A percentile compares a stretch with the other conserved stretches of the same genome.
Evolutionary conservation across 2,888 invertebrate genomes (phyloP).

Genomic region (Crepidodera aurea): DNA sequence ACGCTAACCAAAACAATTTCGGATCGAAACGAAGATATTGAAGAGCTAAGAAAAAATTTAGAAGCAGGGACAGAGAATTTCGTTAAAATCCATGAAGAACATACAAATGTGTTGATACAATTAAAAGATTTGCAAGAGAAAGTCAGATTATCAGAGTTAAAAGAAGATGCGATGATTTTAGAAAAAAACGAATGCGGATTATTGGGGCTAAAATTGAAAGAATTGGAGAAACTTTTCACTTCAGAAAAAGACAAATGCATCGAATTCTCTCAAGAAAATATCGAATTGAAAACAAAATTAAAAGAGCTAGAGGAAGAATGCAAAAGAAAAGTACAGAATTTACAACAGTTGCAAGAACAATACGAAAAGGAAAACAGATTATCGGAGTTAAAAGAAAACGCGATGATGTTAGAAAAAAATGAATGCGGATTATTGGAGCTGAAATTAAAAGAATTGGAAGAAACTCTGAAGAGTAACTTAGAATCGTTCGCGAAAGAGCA

Average conservation of each 20-base stretch:
- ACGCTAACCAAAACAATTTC: constrained; percentile 38
- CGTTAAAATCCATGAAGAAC: constrained; percentile 39
- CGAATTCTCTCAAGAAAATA: neutral
- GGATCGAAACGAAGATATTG: constrained; percentile 37
- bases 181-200: constrained; percentile 42
- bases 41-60: constrained; percentile 32
- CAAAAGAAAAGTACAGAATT: too few relatives aligned
- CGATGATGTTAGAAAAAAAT: constrained; percentile 38
- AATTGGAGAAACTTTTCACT: constrained; percentile 9
- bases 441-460: constrained; percentile 43
- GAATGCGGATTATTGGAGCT: constrained; percentile 42
- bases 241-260: constrained; percentile 8
- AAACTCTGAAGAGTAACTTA: constrained; percentile 38
- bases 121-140: constrained; percentile 38
- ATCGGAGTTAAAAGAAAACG: constrained; percentile 42
- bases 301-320: neutral
- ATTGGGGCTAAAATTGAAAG: constrained; percentile 42
- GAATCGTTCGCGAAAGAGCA: constrained; percentile 40
- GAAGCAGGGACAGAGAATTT: constrained; percentile 36
- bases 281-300: neutral
- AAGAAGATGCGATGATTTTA: constrained; percentile 38
- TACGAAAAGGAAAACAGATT: constrained; percentile 29
- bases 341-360: neutral
- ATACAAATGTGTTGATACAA: constrained; percentile 34
- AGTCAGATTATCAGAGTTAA: constrained; percentile 41